Conservation (phyloP, 2,113 vertebrate genomes). For the Paramormyrops kingsleyae region DNA sequence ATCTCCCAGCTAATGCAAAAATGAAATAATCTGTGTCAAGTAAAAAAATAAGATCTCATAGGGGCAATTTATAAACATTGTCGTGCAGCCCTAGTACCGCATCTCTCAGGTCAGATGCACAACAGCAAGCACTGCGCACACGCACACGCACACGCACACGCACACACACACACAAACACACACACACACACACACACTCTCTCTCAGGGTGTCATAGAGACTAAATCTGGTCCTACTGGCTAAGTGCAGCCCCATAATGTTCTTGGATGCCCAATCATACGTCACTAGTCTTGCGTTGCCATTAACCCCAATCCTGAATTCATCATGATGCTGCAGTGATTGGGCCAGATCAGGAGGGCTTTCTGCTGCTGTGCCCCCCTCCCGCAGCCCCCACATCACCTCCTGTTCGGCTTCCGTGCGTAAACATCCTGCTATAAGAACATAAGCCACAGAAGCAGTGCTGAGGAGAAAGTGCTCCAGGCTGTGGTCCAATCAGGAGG, state of each 20-base stretch:
- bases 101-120: background rate
- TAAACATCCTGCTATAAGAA: background rate
- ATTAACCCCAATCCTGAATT: background rate
- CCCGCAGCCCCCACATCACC: background rate
- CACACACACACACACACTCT: background rate
- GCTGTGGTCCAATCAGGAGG: background rate
- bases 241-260: background rate
- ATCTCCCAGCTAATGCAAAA: background rate
- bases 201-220: background rate
- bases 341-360: background rate
- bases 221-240: background rate
- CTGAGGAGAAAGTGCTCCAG: background rate
- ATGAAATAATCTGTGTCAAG: background rate
- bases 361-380: background rate
- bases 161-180: background rate
- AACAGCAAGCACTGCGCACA: background rate
- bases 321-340: background rate
- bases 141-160: background rate
- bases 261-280: background rate
- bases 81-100: background rate
- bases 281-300: background rate
- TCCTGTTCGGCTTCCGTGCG: background rate
- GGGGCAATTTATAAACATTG: background rate
- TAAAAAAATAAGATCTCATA: background rate
- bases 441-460: background rate